Percentiles rank a stretch among this genome's conserved stretches.
Evolutionary conservation across 2,888 invertebrate species (phyloP).

Genomic region (Agrochola circellaris): DNA sequence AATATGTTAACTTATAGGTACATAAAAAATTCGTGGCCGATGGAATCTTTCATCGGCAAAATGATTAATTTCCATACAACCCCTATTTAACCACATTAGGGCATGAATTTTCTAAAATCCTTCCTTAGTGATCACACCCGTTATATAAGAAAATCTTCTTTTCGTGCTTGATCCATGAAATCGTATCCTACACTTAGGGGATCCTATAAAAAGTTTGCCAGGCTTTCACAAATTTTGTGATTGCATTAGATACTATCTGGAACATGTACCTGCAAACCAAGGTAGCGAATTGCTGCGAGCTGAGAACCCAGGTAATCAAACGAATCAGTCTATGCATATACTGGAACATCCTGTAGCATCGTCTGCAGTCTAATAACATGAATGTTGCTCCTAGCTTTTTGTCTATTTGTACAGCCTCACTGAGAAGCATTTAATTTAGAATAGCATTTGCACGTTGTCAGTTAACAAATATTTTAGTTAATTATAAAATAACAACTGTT

Average conservation of each 20-base stretch:
- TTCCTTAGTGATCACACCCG: not conserved
- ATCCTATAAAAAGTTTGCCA: not conserved
- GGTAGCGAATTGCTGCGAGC: conserved; percentile 1
- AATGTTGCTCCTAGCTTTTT: not conserved
- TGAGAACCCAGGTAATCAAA: not conserved
- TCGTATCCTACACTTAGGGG: not conserved
- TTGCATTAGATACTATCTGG: not conserved
- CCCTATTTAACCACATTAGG: not conserved
- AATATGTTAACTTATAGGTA: not conserved
- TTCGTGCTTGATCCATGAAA: not conserved
- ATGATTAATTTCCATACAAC: not conserved
- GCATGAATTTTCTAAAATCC: not conserved
- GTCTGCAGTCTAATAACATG: conserved; percentile 5
- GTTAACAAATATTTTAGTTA: no score
- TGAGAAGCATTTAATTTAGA: not conserved
- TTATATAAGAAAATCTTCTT: not conserved
- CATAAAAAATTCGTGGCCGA: not conserved
- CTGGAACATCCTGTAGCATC: conserved; percentile 12
- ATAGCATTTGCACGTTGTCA: not conserved
- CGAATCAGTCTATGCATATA: conserved; percentile 1
- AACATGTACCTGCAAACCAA: not conserved
- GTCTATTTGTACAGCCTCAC: no score
- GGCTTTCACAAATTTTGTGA: not conserved
- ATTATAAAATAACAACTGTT: not conserved
- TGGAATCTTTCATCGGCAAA: not conserved